phyloP scores from a whole-genome alignment of 2,797 vertebrate species.

The Lagodon rhomboides region DNA sequence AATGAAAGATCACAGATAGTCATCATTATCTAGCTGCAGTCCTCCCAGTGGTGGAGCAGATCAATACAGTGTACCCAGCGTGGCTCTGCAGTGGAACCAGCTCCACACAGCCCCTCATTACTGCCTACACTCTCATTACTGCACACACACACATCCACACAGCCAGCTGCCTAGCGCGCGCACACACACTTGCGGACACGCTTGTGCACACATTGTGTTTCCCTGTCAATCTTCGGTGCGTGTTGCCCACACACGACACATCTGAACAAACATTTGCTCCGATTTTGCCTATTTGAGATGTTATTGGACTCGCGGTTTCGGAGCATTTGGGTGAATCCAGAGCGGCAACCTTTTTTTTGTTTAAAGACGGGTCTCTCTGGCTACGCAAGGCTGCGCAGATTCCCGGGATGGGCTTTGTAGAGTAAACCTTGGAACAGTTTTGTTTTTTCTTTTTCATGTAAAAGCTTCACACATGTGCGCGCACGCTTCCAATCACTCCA shows the following conservation, averaged over 20 bases:
- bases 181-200: constrained; percentile 25
- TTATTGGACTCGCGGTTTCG: constrained; percentile 4
- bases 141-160: constrained; percentile 45
- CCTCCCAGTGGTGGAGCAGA: constrained; percentile 75
- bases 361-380: background rate
- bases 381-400: constrained; percentile 2
- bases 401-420: constrained; percentile 20
- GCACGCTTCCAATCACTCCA: constrained; percentile 44
- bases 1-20: constrained; percentile 73
- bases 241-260: constrained; percentile 37
- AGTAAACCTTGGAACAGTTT: constrained; percentile 14
- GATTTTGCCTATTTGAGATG: constrained; percentile 37
- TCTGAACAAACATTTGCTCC: constrained; percentile 48
- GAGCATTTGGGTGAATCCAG: constrained; percentile 11
- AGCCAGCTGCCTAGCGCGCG: background rate
- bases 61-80: constrained; percentile 76
- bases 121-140: constrained; percentile 57
- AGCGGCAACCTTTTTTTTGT: constrained; percentile 29
- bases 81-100: constrained; percentile 65
- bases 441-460: constrained; percentile 25
- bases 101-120: constrained; percentile 74
- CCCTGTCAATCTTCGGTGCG: constrained; percentile 19
- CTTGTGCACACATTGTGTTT: constrained; percentile 37
- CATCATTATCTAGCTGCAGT: constrained; percentile 79
- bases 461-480: constrained; percentile 16